These are phyloP conservation scores for Trichonephila inaurata DNA, from an alignment of 1,140 invertebrate genomes.

Conservation along the genomic window DNA sequence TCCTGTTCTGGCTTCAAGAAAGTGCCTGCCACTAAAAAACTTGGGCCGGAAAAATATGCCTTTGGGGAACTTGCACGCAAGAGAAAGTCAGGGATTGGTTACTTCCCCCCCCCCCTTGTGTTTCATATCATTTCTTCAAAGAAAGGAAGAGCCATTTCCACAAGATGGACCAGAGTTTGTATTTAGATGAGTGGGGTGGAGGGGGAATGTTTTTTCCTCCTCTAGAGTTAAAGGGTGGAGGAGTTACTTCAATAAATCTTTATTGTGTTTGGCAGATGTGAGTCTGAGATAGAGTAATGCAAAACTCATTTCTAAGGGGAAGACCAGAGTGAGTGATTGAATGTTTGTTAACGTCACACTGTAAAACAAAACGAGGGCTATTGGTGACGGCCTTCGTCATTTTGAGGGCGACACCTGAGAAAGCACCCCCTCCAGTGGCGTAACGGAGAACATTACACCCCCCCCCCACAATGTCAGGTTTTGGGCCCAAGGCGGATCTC, in stretches of 20 bases:
- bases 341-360: no score
- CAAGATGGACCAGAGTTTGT: background rate
- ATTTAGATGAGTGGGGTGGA: background rate
- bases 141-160: background rate
- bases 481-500: no score
- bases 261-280: no score
- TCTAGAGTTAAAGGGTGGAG: background rate
- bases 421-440: no score
- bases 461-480: no score
- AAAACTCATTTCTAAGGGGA: no score
- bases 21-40: background rate
- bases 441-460: no score
- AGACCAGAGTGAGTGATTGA: no score
- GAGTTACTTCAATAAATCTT: background rate
- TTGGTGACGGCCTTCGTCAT: no score
- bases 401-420: no score
- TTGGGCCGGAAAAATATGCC: background rate
- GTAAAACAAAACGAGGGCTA: no score
- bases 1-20: background rate
- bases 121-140: background rate
- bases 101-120: background rate
- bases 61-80: background rate
- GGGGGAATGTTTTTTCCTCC: background rate
- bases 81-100: background rate
- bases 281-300: no score